A percentile compares a stretch with the other conserved stretches of the same genome.
Conservation (phyloP, 2,888 invertebrate genomes). For the Amiota minor region DNA sequence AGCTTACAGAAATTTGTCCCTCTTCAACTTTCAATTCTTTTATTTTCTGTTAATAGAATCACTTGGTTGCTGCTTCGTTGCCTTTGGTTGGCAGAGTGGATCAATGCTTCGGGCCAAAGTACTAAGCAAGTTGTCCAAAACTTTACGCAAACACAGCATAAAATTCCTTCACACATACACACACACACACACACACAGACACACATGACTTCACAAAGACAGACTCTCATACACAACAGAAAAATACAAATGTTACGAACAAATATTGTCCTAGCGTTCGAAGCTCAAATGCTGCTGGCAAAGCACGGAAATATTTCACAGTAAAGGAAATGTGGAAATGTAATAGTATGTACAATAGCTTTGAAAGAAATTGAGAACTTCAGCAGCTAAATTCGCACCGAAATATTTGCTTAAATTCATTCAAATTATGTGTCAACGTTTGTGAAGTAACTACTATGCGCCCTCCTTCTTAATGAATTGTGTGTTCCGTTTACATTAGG, state of each 20-base stretch:
- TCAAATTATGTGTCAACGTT: no score
- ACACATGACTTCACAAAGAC: not conserved
- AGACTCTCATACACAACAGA: no score
- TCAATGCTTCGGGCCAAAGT: not conserved
- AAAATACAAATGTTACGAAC: not conserved
- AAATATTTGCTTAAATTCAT: no score
- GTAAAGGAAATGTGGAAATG: no score
- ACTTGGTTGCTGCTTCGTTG: not conserved
- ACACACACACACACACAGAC: not conserved
- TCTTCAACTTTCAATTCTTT: not conserved
- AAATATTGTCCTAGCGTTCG: not conserved
- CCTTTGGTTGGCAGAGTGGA: not conserved
- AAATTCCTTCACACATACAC: constrained; percentile 37
- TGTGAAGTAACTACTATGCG: no score
- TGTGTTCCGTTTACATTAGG: no score
- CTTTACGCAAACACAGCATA: constrained; percentile 58
- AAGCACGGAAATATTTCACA: not conserved
- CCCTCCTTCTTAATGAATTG: no score
- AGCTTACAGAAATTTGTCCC: constrained; percentile 34
- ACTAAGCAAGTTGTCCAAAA: constrained; percentile 36
- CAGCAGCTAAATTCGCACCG: no score
- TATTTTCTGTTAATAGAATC: not conserved
- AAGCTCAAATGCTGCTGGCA: not conserved
- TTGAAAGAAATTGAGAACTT: no score
- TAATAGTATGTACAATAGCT: no score